Evolutionary conservation across 2,888 invertebrate species (phyloP), one percentile per base, ranked within the genome.

Genomic region (Caenorhabditis wallacei): DNA sequence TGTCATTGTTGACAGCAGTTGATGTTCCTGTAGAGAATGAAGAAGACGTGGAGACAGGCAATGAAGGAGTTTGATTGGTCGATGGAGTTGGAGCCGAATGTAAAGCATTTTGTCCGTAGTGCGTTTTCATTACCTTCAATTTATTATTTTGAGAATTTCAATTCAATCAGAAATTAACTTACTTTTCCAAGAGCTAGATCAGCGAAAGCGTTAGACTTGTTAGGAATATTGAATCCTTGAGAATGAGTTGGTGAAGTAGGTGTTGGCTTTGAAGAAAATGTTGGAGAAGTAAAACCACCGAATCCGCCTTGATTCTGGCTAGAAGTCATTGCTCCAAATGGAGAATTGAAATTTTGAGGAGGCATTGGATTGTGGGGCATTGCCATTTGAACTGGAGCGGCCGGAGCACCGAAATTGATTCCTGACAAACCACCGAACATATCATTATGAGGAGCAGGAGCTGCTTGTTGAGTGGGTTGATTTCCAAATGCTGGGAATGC

Each of bases 181-280:
- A 86, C 86, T 56, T 86, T 84, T 70, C 86, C 86, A 3, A 86
- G 64, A 16, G 86, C 81, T 40, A 86, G 57, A 70, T 86, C 86
- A 16, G 86, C 86, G 35, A 86, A 86, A 7, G 86, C 84, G 46
- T 86, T 86, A 10, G 80, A 48, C 26, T 86, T 86, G 43, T 80
- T 82, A 3, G 86, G 83, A 61, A 85, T 82, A 51, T 37, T 80
- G 61, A 83, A 83, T 30, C 61, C 79, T 68, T 59, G 72, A 5
- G 78, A 66, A 0, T 48, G 51, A n/a, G 75, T 71, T 4, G 85
- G 82, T 22, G 85, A 85, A 2, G 71, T 70, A 20, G 74, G 80
- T 37, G 72, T 59, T 0, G 69, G 54, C 11, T 69, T 72, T 2
- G 76, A 43, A 18, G 26, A 40, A 35, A 59, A 59, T 10, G 66